Evolutionary conservation across 2,888 invertebrate species (phyloP), one percentile per base, ranked within the genome.

Genomic region (Lochmaea crataegi): DNA sequence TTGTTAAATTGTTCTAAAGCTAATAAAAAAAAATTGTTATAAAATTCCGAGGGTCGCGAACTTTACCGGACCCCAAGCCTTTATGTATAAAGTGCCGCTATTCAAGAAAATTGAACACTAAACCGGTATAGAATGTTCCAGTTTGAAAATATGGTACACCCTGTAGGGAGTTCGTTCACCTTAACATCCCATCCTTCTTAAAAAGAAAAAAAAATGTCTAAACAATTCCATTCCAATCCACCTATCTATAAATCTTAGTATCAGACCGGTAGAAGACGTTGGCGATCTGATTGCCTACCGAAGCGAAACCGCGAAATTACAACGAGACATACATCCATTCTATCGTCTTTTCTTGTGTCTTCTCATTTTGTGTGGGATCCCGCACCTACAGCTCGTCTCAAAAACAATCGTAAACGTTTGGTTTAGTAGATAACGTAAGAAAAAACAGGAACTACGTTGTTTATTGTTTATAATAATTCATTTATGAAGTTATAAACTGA

Each of bases 201-300:
- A 38, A 58, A 60, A 16, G 32, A 60, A 60, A 12, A 60, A 60
- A 38, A 60, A 60, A 60, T 12, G 32, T n/a, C 60, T 63, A 41
- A 63, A 42, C 61, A 63, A 63, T 42, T 63, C 61, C 22, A 42
- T 63, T 63, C 42, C 41, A 41, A 63, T 63, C 61, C 42, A 63
- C 61, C 61, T 63, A 63, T 63, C 60, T 60, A 60, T 60, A 60
- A 38, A 60, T 60, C 60, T 60, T 38, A 14, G 60, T 60, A 60
- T 60, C 60, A 38, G 60, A 38, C 57, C 56, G 56, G 56, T 56
- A 57, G 57, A 57, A 32, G n/a, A 58, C 61, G 61, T 51, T 61
- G 61, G 61, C 63, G 48, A 69, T 61, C 61, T 68, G 68, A 68
- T 69, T 63, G 63, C 63, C 69, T 60, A 69, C 63, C 69, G 48